Evolutionary conservation across 2,113 vertebrate genomes (phyloP).

Genomic region (Neopipo cinnamomea): DNA sequence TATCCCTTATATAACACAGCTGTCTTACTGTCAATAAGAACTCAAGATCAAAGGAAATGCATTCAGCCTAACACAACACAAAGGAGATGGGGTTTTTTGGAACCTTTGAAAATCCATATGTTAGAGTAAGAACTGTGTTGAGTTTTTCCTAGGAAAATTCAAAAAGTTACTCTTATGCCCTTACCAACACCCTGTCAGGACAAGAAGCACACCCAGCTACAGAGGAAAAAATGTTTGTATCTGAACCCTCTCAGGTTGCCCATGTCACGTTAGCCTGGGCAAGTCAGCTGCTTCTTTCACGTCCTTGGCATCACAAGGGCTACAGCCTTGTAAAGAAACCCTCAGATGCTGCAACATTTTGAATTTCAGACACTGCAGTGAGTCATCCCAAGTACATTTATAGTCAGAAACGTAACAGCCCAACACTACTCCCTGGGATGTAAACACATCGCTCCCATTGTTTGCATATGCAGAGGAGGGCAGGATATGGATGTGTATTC

Average conservation of each 20-base stretch:
- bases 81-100: neutral
- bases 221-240: neutral
- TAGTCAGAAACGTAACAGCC: neutral
- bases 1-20: neutral
- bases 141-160: neutral
- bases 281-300: neutral
- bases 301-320: neutral
- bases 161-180: neutral
- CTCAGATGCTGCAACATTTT: neutral
- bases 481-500: neutral
- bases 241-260: neutral
- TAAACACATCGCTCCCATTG: neutral
- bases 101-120: slow-evolving; percentile 1
- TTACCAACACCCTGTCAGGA: neutral
- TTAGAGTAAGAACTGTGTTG: neutral
- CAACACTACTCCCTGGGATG: neutral
- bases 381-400: neutral
- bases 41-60: neutral
- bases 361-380: neutral
- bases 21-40: neutral
- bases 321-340: neutral
- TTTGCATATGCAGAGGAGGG: neutral
- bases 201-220: neutral
- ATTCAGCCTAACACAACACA: neutral
- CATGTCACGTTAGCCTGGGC: neutral